Evolutionary conservation across 2,797 vertebrate genomes (phyloP).

Genomic region (Ciconia nigra): DNA sequence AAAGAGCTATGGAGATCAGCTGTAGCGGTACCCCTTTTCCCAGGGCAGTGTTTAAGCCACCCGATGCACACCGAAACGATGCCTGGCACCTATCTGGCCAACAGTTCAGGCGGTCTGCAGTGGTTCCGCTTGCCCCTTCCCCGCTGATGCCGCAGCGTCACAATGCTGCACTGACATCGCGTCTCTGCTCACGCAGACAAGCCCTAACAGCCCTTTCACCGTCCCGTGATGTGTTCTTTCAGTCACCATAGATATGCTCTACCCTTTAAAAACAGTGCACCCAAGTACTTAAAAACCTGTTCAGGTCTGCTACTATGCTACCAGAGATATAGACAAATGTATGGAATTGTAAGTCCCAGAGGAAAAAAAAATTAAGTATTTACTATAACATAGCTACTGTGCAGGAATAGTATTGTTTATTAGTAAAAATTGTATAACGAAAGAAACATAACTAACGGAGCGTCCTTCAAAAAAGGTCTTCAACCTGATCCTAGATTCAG

Average conservation of each 20-base stretch:
- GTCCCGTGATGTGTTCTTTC: neutral
- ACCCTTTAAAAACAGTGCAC: neutral
- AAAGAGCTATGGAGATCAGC: neutral
- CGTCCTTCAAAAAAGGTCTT: neutral
- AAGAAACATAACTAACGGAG: neutral
- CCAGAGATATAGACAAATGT: neutral
- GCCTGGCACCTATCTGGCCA: rapidly evolving
- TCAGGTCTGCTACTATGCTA: too few relatives aligned
- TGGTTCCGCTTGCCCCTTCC: neutral
- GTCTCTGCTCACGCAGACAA: neutral
- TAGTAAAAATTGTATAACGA: neutral
- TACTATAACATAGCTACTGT: neutral
- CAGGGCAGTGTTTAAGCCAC: neutral
- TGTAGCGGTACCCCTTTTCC: neutral
- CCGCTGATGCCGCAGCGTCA: too few relatives aligned
- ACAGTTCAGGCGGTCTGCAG: too few relatives aligned
- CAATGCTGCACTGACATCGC: too few relatives aligned
- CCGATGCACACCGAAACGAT: rapidly evolving
- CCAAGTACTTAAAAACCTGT: neutral
- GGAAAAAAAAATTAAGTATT: neutral
- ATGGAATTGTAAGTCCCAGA: neutral
- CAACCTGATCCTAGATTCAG: neutral
- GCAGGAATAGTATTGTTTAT: neutral
- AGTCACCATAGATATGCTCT: neutral
- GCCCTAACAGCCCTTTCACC: neutral